Evolutionary conservation across 1,140 invertebrate genomes (phyloP).

Genomic region (Drosophila athabasca): DNA sequence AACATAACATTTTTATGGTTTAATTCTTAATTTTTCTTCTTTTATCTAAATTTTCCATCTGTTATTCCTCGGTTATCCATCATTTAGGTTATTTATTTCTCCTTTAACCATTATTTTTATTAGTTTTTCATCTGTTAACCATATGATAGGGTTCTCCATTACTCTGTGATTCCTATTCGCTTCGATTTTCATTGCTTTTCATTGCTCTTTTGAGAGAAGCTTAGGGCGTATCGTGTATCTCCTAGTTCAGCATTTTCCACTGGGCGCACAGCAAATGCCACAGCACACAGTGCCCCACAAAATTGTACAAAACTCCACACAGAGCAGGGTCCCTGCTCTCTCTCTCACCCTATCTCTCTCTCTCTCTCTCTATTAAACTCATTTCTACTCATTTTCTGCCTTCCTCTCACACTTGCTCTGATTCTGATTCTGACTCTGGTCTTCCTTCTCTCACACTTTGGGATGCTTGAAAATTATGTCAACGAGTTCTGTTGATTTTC

Average conservation of each 20-base stretch:
- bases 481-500: slow-evolving; percentile 82
- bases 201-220: slow-evolving; percentile 39
- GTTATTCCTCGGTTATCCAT: no score
- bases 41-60: no score
- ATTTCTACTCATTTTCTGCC: slow-evolving; percentile 3
- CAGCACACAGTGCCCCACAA: slow-evolving; percentile 20
- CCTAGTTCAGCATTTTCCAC: slow-evolving; percentile 41
- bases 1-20: no score
- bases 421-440: background rate
- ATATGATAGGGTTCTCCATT: no score
- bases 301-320: background rate
- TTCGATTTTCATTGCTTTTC: slow-evolving; percentile 24
- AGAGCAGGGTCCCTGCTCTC: no score
- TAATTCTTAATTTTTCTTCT: no score
- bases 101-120: no score
- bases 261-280: slow-evolving; percentile 57
- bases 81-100: no score
- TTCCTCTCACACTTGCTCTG: slow-evolving; percentile 7
- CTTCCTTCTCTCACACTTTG: slow-evolving; percentile 23
- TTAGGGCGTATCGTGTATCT: slow-evolving; percentile 61
- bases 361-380: background rate
- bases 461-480: slow-evolving; percentile 79
- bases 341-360: background rate
- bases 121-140: no score
- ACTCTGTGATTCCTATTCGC: slow-evolving; percentile 8